Evolutionary conservation across 2,797 vertebrate species (phyloP), one percentile per base, ranked within the genome.

Genomic region (Cuculus canorus): DNA sequence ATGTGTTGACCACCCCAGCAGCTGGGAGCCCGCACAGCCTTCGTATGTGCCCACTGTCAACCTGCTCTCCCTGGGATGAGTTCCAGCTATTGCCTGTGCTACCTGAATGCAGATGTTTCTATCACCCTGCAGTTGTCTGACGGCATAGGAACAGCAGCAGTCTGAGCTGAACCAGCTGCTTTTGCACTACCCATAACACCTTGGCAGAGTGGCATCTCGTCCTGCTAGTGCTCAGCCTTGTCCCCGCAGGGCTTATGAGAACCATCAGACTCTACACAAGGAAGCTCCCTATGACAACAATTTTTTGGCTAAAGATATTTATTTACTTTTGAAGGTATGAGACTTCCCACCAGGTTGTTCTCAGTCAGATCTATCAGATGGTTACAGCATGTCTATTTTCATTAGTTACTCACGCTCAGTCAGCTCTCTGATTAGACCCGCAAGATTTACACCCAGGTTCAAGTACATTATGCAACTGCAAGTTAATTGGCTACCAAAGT

Each of bases 141-240:
- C 2, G 24, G 4, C 54, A 35, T 63, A 63, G 53, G 18, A 37
- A 27, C 53, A 45, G 7, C 14, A 57, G 41, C 8, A 47, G 50
- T 6, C 45, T 7, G 33, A 63, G 70, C 25, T 59, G 52, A 70
- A 33, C 23, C n/a, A 39, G 24, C n/a, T 30, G 50, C n/a, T 64
- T 53, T 22, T 25, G 39, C 1, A 2, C 41, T 13, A 18, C 37
- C 39, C 0, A 0, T 35, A 35, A 32, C 22, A 19, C 15, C 5
- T 9, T 30, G 57, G 30, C 28, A 53, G 32, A 45, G n/a, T 1
- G 16, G 22, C 28, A 7, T 54, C 52, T 32, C 47, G 27, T 33
- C 47, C 28, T 56, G 47, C 30, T 27, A 10, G 45, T 25, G 30
- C n/a, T 56, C 45, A 37, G 28, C 33, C 32, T 27, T 30, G 39